phyloP scores from a whole-genome alignment of 2,888 invertebrate genomes.

The Argynnis bischoffii region DNA sequence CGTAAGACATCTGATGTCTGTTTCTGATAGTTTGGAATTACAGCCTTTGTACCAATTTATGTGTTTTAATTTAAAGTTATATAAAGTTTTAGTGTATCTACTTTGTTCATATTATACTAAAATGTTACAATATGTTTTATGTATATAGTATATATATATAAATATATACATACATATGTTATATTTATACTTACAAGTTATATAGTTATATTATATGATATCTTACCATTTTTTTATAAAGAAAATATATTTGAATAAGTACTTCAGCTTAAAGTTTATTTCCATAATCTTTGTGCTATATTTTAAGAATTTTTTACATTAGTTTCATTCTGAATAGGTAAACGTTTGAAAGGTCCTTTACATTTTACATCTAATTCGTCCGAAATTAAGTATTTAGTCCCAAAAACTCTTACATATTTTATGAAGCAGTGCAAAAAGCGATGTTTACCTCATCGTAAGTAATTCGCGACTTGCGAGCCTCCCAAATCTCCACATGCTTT shows the following conservation, averaged over 20 bases:
- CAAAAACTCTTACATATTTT: slow-evolving; percentile 21
- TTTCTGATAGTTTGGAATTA: slow-evolving; percentile 42
- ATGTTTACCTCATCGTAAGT: slow-evolving; percentile 31
- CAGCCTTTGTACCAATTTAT: slow-evolving; percentile 28
- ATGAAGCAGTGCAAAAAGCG: slow-evolving; percentile 23
- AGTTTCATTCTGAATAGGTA: slow-evolving; percentile 14
- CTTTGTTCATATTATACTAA: background rate
- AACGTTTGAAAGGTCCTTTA: slow-evolving; percentile 13
- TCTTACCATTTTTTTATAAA: no score
- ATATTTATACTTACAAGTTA: background rate
- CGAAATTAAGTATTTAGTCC: slow-evolving; percentile 23
- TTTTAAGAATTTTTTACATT: slow-evolving; percentile 3
- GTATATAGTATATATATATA: no score
- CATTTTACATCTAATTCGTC: slow-evolving; percentile 16
- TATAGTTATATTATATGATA: no score
- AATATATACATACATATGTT: background rate
- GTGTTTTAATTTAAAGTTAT: slow-evolving; percentile 27
- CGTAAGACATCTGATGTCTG: slow-evolving; percentile 31
- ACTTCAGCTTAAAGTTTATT: background rate
- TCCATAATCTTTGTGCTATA: background rate
- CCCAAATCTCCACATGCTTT: slow-evolving; percentile 54
- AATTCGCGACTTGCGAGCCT: slow-evolving; percentile 28
- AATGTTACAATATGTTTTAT: background rate
- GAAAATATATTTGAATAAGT: no score
- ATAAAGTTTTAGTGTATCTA: slow-evolving; percentile 5